Evolutionary conservation across 2,888 invertebrate species (phyloP).

Genomic region (Acanthosepion esculentum): DNA sequence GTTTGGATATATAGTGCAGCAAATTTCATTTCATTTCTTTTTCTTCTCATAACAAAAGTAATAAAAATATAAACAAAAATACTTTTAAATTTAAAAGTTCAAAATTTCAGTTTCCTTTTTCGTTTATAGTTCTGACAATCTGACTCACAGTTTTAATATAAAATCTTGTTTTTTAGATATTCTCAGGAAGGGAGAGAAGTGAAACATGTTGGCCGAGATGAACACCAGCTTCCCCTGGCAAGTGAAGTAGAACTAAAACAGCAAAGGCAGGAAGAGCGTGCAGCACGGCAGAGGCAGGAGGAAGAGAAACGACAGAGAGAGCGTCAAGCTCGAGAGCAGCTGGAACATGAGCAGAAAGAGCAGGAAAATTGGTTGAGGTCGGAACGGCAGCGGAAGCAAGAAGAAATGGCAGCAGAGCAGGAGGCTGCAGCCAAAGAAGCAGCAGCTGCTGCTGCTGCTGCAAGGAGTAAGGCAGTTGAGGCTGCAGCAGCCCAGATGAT

Average conservation of each 20-base stretch:
- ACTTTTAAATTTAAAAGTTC: no score
- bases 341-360: slow-evolving; percentile 38
- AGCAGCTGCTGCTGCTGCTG: not conserved
- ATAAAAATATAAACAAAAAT: no score
- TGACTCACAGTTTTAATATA: no score
- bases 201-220: not conserved
- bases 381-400: not conserved
- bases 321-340: not conserved
- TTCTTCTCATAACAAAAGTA: no score
- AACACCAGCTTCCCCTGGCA: no score
- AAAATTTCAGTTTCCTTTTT: no score
- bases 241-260: not conserved
- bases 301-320: not conserved
- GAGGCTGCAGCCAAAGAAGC: not conserved
- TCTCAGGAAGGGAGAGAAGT: not conserved
- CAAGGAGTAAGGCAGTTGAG: not conserved
- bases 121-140: no score
- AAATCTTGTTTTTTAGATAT: not conserved
- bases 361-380: not conserved
- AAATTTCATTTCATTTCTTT: no score
- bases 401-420: not conserved
- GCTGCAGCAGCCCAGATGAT: not conserved
- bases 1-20: no score
- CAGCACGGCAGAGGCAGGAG: not conserved
- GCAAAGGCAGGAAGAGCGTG: not conserved